Conservation (phyloP, 2,113 vertebrate genomes). For the Eurypyga helias region DNA sequence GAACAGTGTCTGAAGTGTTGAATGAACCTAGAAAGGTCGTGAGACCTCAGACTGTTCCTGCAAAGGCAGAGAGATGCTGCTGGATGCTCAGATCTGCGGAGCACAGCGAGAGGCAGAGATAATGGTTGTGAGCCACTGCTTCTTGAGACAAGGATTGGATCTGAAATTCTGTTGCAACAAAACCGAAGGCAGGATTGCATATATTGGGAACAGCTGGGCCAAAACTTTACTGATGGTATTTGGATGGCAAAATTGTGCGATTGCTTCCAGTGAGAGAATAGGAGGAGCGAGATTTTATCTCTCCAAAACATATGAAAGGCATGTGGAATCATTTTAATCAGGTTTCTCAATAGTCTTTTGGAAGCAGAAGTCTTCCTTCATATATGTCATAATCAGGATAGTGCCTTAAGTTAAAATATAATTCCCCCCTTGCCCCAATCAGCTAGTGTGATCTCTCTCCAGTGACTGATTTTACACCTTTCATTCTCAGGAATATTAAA, state of each 20-base stretch:
- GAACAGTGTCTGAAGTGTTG: neutral
- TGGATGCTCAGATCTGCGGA: neutral
- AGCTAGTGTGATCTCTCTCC: neutral
- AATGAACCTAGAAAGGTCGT: neutral
- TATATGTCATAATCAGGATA: neutral
- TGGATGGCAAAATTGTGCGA: neutral
- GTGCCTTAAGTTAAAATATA: neutral
- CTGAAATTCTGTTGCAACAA: neutral
- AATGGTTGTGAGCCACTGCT: neutral
- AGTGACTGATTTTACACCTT: neutral
- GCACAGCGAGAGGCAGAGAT: neutral
- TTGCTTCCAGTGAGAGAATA: neutral
- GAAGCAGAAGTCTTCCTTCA: neutral
- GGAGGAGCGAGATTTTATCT: slow-evolving; percentile 21
- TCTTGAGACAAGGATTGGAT: neutral
- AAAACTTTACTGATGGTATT: neutral
- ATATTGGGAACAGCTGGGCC: neutral
- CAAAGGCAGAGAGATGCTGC: neutral
- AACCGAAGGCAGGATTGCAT: neutral
- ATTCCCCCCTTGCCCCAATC: rapidly evolving
- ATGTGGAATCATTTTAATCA: neutral
- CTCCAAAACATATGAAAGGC: neutral
- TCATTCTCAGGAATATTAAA: neutral
- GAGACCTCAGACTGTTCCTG: rapidly evolving
- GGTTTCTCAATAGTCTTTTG: slow-evolving; percentile 28